phyloP scores from a whole-genome alignment of 2,113 vertebrate species.

The Perccottus glenii region DNA sequence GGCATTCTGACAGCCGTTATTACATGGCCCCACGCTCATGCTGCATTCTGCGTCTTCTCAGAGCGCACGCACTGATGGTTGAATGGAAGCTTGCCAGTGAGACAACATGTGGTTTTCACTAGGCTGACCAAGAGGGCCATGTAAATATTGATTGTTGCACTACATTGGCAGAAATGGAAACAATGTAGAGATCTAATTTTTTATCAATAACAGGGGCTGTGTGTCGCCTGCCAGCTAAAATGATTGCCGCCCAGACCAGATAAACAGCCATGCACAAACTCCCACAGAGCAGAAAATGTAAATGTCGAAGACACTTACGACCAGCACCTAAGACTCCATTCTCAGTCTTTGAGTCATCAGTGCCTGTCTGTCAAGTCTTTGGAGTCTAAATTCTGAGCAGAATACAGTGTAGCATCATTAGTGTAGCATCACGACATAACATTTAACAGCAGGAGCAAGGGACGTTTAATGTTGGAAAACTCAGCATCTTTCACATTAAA shows the following conservation, averaged over 20 bases:
- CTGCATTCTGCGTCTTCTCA: constrained; percentile 26
- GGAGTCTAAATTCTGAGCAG: constrained; percentile 33
- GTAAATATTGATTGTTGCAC: constrained; percentile 73
- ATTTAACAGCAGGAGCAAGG: not conserved
- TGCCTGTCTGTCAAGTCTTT: constrained; percentile 14
- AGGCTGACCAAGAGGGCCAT: constrained; percentile 44
- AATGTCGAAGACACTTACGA: constrained; percentile 31
- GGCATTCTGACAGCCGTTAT: constrained; percentile 57
- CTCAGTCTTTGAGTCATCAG: constrained; percentile 7
- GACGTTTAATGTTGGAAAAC: not conserved
- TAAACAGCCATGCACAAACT: constrained; percentile 46
- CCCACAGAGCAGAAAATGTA: constrained; percentile 39
- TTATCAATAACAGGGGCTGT: constrained; percentile 59
- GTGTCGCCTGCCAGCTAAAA: constrained; percentile 56
- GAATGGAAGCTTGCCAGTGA: constrained; percentile 45
- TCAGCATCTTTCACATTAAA: not conserved
- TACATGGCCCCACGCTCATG: constrained; percentile 47
- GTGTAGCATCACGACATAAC: not conserved
- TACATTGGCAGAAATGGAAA: constrained; percentile 67
- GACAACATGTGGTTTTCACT: constrained; percentile 66
- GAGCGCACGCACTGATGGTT: constrained; percentile 41
- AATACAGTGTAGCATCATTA: not conserved
- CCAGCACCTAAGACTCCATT: not conserved
- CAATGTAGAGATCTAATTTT: constrained; percentile 61
- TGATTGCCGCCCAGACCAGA: constrained; percentile 35